Percentiles rank a stretch among this genome's conserved stretches.
phyloP scores from a whole-genome alignment of 2,888 invertebrate genomes.

The Dicyrtomina minuta region DNA sequence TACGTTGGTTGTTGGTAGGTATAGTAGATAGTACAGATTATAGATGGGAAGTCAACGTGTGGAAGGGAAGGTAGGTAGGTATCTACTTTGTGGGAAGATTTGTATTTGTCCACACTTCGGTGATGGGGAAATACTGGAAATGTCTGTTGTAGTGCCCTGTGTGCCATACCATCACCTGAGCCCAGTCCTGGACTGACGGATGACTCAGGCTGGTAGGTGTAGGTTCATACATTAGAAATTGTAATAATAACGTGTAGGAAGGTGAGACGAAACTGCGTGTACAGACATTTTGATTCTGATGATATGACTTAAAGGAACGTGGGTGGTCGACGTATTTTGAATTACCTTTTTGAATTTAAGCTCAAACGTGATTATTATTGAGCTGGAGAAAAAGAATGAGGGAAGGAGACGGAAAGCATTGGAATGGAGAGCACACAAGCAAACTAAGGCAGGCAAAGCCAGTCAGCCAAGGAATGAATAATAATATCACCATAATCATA shows the following conservation, averaged over 20 bases:
- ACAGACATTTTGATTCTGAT: constrained; percentile 21
- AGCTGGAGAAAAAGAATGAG: constrained; percentile 1
- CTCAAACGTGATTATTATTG: constrained; percentile 33
- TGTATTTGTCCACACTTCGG: background rate
- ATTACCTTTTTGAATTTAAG: constrained; percentile 31
- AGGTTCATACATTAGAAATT: background rate
- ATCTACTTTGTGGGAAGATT: background rate
- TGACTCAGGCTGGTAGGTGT: background rate
- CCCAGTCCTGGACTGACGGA: background rate
- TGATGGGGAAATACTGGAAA: too few species aligned
- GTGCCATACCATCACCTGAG: too few species aligned
- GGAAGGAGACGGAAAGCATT: background rate
- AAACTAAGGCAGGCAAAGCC: background rate
- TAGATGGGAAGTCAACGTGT: background rate
- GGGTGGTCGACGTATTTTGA: constrained; percentile 35
- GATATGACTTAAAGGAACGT: constrained; percentile 34
- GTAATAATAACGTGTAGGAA: constrained; percentile 4
- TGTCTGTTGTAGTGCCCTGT: too few species aligned
- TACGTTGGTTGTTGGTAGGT: background rate
- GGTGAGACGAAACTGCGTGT: constrained; percentile 26
- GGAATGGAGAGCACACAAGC: too few species aligned
- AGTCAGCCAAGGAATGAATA: background rate
- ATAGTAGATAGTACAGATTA: too few species aligned
- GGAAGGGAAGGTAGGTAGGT: too few species aligned
- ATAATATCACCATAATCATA: constrained; percentile 1